Conservation (phyloP, 2,113 vertebrate genomes). For the Neodontobutis hainanensis region DNA sequence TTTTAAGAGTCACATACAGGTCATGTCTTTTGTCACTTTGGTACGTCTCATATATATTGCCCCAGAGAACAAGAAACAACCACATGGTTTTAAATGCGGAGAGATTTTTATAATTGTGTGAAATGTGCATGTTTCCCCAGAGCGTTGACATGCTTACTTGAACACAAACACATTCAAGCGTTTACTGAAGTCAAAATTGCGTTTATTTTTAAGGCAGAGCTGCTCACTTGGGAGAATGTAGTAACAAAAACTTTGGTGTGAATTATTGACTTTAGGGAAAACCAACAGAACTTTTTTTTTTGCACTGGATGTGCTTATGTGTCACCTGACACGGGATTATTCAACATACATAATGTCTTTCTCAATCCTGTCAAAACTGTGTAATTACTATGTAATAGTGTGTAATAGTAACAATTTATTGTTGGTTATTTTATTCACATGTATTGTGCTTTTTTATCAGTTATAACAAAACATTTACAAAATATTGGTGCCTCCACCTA, state of each 20-base stretch:
- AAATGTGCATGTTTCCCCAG: slow-evolving; percentile 40
- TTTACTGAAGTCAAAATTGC: not conserved
- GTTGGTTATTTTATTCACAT: not conserved
- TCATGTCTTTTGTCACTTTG: slow-evolving; percentile 10
- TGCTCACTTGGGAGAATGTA: slow-evolving; percentile 11
- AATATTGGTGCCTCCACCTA: too few relatives aligned
- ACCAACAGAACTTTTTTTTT: slow-evolving; percentile 4
- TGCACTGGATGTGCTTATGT: not conserved
- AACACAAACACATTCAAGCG: slow-evolving; percentile 20
- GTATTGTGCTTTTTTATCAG: too few relatives aligned
- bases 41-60: slow-evolving; percentile 21
- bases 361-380: not conserved
- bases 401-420: not conserved
- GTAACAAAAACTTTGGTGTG: not conserved
- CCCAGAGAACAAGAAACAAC: not conserved
- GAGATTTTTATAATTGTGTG: slow-evolving; percentile 62
- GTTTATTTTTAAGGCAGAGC: slow-evolving; percentile 11
- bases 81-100: slow-evolving; percentile 10
- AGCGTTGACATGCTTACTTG: slow-evolving; percentile 21
- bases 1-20: slow-evolving; percentile 19
- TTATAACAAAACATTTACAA: too few relatives aligned
- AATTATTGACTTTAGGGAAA: not conserved
- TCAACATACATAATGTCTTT: not conserved
- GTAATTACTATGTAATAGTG: not conserved
- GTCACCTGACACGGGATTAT: not conserved